Percentiles rank a stretch among this genome's conserved stretches.
Conservation (phyloP, 2,888 invertebrate species). For the Drosophila parthenogenetica region DNA sequence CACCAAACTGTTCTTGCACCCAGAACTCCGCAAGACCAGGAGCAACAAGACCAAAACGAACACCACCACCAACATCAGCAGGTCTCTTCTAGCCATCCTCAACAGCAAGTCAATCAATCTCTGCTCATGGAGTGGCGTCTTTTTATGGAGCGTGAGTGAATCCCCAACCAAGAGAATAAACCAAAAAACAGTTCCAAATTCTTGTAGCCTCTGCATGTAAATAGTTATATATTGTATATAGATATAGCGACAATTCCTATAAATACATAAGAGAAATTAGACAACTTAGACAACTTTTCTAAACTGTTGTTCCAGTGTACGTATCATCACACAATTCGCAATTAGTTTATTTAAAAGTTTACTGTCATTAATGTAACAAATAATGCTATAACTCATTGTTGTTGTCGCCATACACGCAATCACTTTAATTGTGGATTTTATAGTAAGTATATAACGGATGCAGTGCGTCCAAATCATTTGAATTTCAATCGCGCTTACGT, state of each 20-base stretch:
- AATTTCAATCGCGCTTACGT: constrained; percentile 86
- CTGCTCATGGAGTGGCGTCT: constrained; percentile 71
- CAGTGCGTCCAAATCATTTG: constrained; percentile 66
- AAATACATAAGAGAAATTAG: constrained; percentile 23
- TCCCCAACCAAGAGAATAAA: constrained; percentile 2
- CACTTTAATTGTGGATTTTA: constrained; percentile 42
- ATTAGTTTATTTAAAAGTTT: constrained; percentile 25
- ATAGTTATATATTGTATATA: constrained; percentile 3
- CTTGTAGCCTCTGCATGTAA: constrained; percentile 49
- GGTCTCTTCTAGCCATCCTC: constrained; percentile 7
- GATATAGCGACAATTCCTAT: constrained; percentile 8
- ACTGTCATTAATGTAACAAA: constrained; percentile 11
- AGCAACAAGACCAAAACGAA: constrained; percentile 24
- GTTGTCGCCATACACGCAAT: constrained; percentile 60
- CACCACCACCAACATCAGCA: constrained; percentile 28
- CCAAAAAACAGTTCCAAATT: constrained; percentile 20
- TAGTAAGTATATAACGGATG: constrained; percentile 84
- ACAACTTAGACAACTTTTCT: constrained; percentile 2
- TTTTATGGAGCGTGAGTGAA: constrained; percentile 83
- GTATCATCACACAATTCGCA: constrained; percentile 61
- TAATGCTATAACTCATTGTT: constrained; percentile 50
- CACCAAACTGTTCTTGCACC: constrained; percentile 41
- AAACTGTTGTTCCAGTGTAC: constrained; percentile 70
- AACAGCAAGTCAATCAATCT: constrained; percentile 28
- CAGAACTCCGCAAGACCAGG: constrained; percentile 26